Evolutionary conservation across 2,797 vertebrate genomes (phyloP).

Genomic region (Oophaga sylvatica): DNA sequence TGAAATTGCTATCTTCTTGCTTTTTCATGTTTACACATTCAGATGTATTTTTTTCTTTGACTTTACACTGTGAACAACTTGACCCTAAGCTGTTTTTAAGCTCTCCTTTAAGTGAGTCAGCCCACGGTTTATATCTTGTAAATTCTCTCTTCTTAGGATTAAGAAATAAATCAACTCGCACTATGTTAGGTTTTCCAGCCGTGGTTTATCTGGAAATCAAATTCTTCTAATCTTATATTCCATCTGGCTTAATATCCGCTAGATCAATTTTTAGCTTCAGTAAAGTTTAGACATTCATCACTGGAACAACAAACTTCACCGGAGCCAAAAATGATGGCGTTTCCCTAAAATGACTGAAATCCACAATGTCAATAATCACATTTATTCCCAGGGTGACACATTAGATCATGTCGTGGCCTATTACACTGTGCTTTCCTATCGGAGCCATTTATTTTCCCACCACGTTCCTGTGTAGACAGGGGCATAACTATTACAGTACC

Average conservation of each 20-base stretch:
- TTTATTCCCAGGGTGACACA: neutral
- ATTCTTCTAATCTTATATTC: slow-evolving; percentile 63
- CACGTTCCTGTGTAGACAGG: neutral
- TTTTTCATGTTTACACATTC: neutral
- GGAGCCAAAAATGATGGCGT: neutral
- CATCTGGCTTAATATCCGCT: slow-evolving; percentile 65
- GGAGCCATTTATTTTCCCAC: neutral
- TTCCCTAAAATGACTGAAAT: neutral
- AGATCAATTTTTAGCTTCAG: slow-evolving; percentile 46
- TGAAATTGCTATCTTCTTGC: too few relatives aligned
- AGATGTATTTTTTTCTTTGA: neutral
- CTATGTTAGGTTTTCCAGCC: slow-evolving; percentile 56
- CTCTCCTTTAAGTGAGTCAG: slow-evolving; percentile 59
- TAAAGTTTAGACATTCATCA: slow-evolving; percentile 10
- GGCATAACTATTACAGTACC: neutral
- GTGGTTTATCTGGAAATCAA: slow-evolving; percentile 62
- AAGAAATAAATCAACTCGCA: slow-evolving; percentile 61
- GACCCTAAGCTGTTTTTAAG: slow-evolving; percentile 35
- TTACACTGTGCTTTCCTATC: too few relatives aligned
- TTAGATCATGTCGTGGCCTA: neutral
- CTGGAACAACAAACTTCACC: slow-evolving; percentile 35
- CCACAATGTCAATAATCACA: neutral
- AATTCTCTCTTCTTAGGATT: slow-evolving; percentile 61
- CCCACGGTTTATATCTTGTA: slow-evolving; percentile 43
- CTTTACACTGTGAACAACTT: neutral